Base-by-base conservation (phyloP, 2,113 vertebrate species). In the Suricata suricatta region DNA sequence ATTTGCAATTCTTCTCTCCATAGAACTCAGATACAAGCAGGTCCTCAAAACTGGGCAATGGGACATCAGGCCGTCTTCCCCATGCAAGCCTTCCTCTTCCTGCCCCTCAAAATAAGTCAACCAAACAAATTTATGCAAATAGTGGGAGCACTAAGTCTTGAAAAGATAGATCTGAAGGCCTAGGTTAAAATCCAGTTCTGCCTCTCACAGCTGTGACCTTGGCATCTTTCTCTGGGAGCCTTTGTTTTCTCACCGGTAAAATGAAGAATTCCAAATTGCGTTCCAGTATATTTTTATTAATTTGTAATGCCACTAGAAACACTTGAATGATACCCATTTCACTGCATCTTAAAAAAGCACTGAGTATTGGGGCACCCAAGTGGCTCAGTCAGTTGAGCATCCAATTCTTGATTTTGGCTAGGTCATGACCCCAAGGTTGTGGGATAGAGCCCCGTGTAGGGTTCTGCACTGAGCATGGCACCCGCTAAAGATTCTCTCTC, bases 221-320 rank as follows among this genome's bases (percentile, higher is more conserved):
- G 33, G 23, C 41, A 16, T 52, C n/a, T 83, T 95, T 35, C 54
- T 89, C 79, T 4, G 0, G 27, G 4, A 74, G 52, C n/a, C 64
- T 50, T 57, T 57, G 63, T 47, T 80, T 87, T 33, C 57, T 87
- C 74, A 68, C 64, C 47, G 80, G 63, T 80, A 80, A 87, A 80
- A 79, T 71, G 27, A 72, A 27, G 85, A 63, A 14, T 97, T 97
- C 66, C 79, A 74, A 92, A 88, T n/a, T 83, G 29, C 44, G 83
- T 96, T 92, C 63, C 9, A 33, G 33, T 94, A 72, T 25, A 31
- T 88, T 97, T 96, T 93, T 50, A 72, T 9, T 83, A 35, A 88
- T 82, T 91, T 89, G 79, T 57, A 88, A 84, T 74, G 47, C 11
- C 17, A 86, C 21, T 80, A 80, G 57, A 92, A 96, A 85, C n/a